phyloP scores from a whole-genome alignment of 2,797 vertebrate species.

The Synaphobranchus kaupii region DNA sequence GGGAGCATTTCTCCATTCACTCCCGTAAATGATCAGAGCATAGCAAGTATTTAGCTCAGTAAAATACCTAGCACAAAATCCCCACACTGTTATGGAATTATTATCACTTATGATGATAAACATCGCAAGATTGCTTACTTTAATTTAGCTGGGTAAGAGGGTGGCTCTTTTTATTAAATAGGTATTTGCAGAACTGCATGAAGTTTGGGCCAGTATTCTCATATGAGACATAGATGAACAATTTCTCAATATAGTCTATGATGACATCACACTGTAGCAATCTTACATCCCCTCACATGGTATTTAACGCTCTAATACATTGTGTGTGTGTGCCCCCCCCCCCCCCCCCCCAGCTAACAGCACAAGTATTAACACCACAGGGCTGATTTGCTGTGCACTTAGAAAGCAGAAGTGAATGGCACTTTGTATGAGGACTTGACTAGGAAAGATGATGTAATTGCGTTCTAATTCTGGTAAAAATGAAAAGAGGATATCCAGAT shows the following conservation, averaged over 20 bases:
- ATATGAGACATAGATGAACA: background rate
- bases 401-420: background rate
- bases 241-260: background rate
- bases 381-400: background rate
- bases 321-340: too few relatives aligned
- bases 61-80: background rate
- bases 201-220: background rate
- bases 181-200: background rate
- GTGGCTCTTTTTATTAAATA: background rate
- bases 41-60: background rate
- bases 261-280: background rate
- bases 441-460: background rate
- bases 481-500: constrained; percentile 16
- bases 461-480: constrained; percentile 15
- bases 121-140: too few relatives aligned
- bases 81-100: background rate
- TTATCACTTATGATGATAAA: background rate
- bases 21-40: background rate
- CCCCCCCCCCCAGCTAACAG: background rate
- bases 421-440: background rate
- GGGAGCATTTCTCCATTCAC: background rate
- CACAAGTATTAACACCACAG: background rate
- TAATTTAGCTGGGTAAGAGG: too few relatives aligned
- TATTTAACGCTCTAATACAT: background rate
- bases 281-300: background rate